Percentiles rank a stretch among this genome's conserved stretches.
Conservation (phyloP, 2,888 invertebrate genomes). For the Anthophora plumipes region DNA sequence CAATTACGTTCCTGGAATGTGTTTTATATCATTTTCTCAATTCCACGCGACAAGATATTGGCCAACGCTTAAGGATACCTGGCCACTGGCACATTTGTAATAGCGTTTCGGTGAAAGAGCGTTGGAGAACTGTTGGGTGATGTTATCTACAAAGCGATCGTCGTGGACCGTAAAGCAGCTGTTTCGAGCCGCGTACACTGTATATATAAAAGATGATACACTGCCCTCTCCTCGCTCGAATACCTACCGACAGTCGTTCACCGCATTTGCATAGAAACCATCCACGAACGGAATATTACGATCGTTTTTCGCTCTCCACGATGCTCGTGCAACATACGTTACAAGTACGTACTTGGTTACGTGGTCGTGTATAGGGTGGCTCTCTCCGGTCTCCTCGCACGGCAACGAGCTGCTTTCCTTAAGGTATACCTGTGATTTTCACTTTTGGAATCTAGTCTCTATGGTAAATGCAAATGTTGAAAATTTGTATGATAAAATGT, state of each 20-base stretch:
- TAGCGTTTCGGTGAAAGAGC: conserved; percentile 56
- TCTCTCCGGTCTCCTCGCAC: conserved; percentile 22
- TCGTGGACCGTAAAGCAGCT: conserved; percentile 62
- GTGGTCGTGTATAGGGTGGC: conserved; percentile 39
- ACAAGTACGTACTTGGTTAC: conserved; percentile 47
- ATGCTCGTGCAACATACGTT: conserved; percentile 41
- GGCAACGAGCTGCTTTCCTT: neutral
- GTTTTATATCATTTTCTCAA: conserved; percentile 56
- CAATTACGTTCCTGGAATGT: conserved; percentile 47
- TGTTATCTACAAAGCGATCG: conserved; percentile 60
- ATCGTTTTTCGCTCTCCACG: conserved; percentile 66
- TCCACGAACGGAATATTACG: conserved; percentile 66
- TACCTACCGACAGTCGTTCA: conserved; percentile 68
- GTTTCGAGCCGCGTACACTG: conserved; percentile 48
- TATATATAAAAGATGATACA: conserved; percentile 67
- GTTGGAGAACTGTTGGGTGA: conserved; percentile 49
- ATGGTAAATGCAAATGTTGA: neutral
- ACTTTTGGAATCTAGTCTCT: neutral
- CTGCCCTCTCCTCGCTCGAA: conserved; percentile 56
- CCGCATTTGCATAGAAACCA: conserved; percentile 71
- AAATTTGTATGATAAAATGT: neutral
- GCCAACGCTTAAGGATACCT: conserved; percentile 33
- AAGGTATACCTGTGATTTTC: neutral
- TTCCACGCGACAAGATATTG: conserved; percentile 54
- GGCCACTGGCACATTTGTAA: conserved; percentile 58